Base-by-base conservation (phyloP, 2,888 invertebrate genomes). In the Cephonodes hylas region DNA sequence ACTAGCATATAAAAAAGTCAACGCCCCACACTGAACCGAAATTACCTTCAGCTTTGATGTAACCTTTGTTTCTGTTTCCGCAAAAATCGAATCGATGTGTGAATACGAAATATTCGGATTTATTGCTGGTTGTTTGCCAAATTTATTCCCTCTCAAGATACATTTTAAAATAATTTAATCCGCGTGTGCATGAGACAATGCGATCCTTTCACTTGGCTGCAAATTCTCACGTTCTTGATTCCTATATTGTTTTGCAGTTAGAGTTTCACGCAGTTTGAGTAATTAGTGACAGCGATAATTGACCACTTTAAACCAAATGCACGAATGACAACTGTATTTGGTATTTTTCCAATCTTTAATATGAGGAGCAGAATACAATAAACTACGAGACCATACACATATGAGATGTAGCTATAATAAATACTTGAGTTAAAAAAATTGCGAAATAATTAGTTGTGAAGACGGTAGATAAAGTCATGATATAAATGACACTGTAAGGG, bases 1-100 rank as follows among this genome's bases (percentile, higher is more conserved):
- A 53, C 48, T 31, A 53, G 53, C 15, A 18, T 3, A 31, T 53
- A 31, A 53, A 53, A 53, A 27, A 53, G 53, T 53, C 53, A 53
- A 53, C 18, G 48, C 48, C 48, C 48, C 27, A 27, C 48, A 53
- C 27, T 53, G 53, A 27, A 53, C 27, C 18, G 27, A 31, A 31
- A 31, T 53, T 53, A 31, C 53, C 53, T 53, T 53, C 53, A 53
- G 18, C 1, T 53, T 53, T 53, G 27, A 53, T 53, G 31, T 53
- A 53, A 31, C 53, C 53, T 53, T 53, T 53, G 23, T 31, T 18
- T 53, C 10, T 31, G 53, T 53, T 53, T 53, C 53, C 53, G 18
- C 31, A 31, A 53, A 48, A 53, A 18, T 10, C 53, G 53, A 53
- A 53, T 53, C 53, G 18, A 18, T 18, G 53, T 20, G 10, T 53